A percentile compares a stretch with the other conserved stretches of the same genome.
Conservation (phyloP, 2,113 vertebrate species). For the Peromyscus californicus region DNA sequence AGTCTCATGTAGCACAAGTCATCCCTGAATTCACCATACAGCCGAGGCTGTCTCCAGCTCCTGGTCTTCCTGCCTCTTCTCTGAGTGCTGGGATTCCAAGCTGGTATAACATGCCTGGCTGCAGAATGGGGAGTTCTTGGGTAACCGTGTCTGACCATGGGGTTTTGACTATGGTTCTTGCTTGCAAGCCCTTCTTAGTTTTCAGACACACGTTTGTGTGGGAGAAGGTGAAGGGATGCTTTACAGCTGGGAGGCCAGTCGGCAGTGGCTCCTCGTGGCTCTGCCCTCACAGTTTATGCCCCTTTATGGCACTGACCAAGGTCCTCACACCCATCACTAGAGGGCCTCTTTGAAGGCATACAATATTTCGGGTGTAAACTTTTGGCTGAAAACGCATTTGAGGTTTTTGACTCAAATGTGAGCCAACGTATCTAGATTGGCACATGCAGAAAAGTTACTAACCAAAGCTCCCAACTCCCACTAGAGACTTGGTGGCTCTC, state of each 20-base stretch:
- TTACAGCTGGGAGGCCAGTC: background rate
- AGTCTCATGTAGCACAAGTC: background rate
- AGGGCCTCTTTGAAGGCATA: background rate
- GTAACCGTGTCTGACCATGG: background rate
- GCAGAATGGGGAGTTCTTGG: background rate
- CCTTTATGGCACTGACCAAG: background rate
- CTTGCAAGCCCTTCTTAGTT: background rate
- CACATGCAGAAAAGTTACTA: slow-evolving; percentile 19
- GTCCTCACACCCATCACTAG: background rate
- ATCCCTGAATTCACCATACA: background rate
- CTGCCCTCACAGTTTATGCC: background rate
- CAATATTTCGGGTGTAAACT: slow-evolving; percentile 3
- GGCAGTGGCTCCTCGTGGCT: background rate
- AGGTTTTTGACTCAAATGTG: background rate
- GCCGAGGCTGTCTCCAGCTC: background rate
- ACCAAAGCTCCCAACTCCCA: background rate
- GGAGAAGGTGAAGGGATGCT: background rate
- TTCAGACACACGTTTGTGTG: background rate
- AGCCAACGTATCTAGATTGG: background rate
- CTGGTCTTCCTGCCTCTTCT: background rate
- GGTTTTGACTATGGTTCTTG: background rate
- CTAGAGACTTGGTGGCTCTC: background rate
- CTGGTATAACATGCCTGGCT: background rate
- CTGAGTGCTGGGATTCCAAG: too few species aligned
- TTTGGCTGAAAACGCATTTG: slow-evolving; percentile 36